Conservation (phyloP, 2,888 invertebrate genomes). For the Drosophila leonis region DNA sequence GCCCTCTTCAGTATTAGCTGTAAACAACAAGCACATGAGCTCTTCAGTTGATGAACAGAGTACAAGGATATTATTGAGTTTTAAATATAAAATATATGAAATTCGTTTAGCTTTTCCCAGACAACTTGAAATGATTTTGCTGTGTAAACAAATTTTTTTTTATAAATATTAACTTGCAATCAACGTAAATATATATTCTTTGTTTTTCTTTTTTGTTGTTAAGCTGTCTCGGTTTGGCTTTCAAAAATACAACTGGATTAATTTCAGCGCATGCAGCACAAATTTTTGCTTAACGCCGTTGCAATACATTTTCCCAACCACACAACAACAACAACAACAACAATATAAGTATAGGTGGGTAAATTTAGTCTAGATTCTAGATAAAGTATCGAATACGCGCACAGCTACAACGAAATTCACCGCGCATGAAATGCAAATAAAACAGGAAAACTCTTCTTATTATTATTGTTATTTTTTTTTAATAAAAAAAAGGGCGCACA, state of each 20-base stretch:
- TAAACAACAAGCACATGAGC: background rate
- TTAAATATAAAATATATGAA: background rate
- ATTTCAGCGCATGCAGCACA: conserved; percentile 62
- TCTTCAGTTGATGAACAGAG: background rate
- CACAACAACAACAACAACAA: conserved; percentile 38
- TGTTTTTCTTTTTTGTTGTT: background rate
- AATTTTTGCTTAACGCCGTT: conserved; percentile 70
- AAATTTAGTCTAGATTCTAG: conserved; percentile 26
- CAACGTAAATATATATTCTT: conserved; percentile 7
- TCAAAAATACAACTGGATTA: conserved; percentile 11
- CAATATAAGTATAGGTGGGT: conserved; percentile 12
- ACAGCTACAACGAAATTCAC: conserved; percentile 21
- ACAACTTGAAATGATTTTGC: conserved; percentile 3
- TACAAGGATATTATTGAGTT: background rate
- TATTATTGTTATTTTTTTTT: background rate
- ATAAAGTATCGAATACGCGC: conserved; percentile 43
- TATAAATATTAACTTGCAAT: conserved; percentile 1
- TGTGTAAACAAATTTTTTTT: background rate
- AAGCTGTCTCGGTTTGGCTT: background rate
- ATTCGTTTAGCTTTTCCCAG: background rate
- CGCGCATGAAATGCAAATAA: conserved; percentile 42
- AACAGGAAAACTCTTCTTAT: conserved; percentile 21
- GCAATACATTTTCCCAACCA: conserved; percentile 45
- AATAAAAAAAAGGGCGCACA: conserved; percentile 61
- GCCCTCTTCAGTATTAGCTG: background rate